Evolutionary conservation across 2,888 invertebrate species (phyloP).

Genomic region (Beris chalybata): DNA sequence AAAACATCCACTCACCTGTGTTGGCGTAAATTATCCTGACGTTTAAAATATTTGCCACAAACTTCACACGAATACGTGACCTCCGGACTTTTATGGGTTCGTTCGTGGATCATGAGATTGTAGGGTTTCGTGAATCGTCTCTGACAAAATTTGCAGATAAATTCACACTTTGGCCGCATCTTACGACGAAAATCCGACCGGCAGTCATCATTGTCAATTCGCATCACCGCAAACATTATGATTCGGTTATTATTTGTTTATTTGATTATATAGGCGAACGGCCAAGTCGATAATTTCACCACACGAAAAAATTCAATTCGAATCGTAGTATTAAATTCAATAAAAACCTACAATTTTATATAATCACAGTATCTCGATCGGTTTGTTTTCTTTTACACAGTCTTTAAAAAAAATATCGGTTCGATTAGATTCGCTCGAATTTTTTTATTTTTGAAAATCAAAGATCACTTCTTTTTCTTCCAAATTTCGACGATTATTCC

Average conservation of each 20-base stretch:
- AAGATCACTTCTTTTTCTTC: background rate
- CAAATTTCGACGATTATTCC: too few species aligned
- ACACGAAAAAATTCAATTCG: too few species aligned
- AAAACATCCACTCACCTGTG: constrained; percentile 71
- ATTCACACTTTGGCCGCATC: constrained; percentile 94
- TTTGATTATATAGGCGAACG: background rate
- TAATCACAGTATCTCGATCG: too few species aligned
- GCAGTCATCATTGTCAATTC: constrained; percentile 85
- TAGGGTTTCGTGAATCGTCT: constrained; percentile 98
- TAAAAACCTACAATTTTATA: too few species aligned
- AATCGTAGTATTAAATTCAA: too few species aligned
- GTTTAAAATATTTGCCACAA: constrained; percentile 96
- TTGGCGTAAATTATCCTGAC: constrained; percentile 94
- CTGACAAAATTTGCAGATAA: constrained; percentile 97
- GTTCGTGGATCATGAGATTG: constrained; percentile 97
- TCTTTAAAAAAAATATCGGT: too few species aligned
- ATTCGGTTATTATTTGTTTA: constrained; percentile 38
- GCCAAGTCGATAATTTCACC: background rate
- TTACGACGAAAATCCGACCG: constrained; percentile 83
- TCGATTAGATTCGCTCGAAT: background rate
- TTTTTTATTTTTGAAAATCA: background rate
- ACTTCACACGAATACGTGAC: constrained; percentile 96
- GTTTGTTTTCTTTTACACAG: too few species aligned
- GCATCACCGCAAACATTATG: constrained; percentile 89
- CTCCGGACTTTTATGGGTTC: constrained; percentile 96